Base-by-base conservation (phyloP, 2,113 vertebrate genomes). In the Myrmecophaga tridactyla region DNA sequence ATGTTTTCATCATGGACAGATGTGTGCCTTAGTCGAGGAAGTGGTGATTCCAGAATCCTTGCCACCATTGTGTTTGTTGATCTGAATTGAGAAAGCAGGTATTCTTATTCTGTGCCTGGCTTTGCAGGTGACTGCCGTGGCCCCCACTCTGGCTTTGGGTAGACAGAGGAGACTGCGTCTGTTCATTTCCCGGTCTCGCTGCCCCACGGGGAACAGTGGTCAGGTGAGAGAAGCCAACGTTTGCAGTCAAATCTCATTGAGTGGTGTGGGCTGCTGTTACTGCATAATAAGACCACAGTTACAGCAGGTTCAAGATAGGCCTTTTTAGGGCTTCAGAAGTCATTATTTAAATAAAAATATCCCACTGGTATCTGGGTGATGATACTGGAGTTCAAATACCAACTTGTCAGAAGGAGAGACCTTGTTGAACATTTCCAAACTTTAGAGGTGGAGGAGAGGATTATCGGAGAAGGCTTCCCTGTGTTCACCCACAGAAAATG, bases 241-340 rank as follows among this genome's bases (percentile, higher is more conserved):
- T 62, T 7, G 9, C 36, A n/a, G 1, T 88, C 58, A 73, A 4
- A 34, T 60, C 58, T 76, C 86, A 60, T 31, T 20, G 13, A 72
- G 39, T 31, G 56, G 9, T 58, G 34, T 84, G 93, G 9, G 2
- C 81, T 11, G 4, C 29, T 21, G 25, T 77, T 53, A 92, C 11
- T 48, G 4, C 41, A 12, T 58, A 90, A 51, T 34, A 39, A 27
- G 90, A 48, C 21, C 13, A 31, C 51, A 65, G 1, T 63, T 29
- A 18, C 5, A 14, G 36, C 62, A 48, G 27, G 25, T 31, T 82
- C 34, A 21, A 2, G 20, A 36, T 60, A 3, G 8, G 7, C 72
- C 43, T 84, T 93, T 73, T 67, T 72, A 53, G 46, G 65, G 36
- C 62, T 93, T 90, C 13, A 65, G 56, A 91, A 95, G 34, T 62